phyloP scores from a whole-genome alignment of 2,888 invertebrate genomes.

The Limenitis camilla region DNA sequence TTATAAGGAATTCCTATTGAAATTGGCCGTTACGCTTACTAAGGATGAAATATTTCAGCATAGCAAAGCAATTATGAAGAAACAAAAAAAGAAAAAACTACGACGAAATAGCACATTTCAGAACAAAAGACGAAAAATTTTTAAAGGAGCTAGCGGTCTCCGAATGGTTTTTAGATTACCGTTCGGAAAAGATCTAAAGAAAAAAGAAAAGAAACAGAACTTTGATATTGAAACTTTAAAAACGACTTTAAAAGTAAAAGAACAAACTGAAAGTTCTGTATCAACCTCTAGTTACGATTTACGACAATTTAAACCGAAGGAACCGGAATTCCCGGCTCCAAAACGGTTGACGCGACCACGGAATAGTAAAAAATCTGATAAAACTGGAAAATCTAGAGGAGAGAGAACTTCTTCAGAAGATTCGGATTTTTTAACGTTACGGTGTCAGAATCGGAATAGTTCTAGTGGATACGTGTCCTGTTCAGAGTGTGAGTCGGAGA shows the following conservation, averaged over 20 bases:
- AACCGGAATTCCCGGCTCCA: slow-evolving; percentile 55
- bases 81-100: slow-evolving; percentile 82
- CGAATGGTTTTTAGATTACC: slow-evolving; percentile 79
- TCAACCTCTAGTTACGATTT: slow-evolving; percentile 78
- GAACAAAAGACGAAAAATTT: slow-evolving; percentile 74
- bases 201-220: slow-evolving; percentile 45
- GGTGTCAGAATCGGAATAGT: slow-evolving; percentile 77
- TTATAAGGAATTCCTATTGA: slow-evolving; percentile 91
- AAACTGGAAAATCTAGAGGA: slow-evolving; percentile 61
- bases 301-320: slow-evolving; percentile 76
- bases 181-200: slow-evolving; percentile 61
- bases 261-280: slow-evolving; percentile 74
- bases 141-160: slow-evolving; percentile 75
- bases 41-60: slow-evolving; percentile 93
- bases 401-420: slow-evolving; percentile 78
- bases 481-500: slow-evolving; percentile 92
- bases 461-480: slow-evolving; percentile 87
- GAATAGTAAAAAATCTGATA: slow-evolving; percentile 59
- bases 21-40: slow-evolving; percentile 90
- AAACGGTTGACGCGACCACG: slow-evolving; percentile 61
- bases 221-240: slow-evolving; percentile 20
- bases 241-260: slow-evolving; percentile 33
- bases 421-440: slow-evolving; percentile 73
- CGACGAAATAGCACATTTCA: slow-evolving; percentile 72
- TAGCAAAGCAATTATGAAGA: slow-evolving; percentile 91